Evolutionary conservation across 2,888 invertebrate species (phyloP).

Genomic region (Lasioglossum malachurum): DNA sequence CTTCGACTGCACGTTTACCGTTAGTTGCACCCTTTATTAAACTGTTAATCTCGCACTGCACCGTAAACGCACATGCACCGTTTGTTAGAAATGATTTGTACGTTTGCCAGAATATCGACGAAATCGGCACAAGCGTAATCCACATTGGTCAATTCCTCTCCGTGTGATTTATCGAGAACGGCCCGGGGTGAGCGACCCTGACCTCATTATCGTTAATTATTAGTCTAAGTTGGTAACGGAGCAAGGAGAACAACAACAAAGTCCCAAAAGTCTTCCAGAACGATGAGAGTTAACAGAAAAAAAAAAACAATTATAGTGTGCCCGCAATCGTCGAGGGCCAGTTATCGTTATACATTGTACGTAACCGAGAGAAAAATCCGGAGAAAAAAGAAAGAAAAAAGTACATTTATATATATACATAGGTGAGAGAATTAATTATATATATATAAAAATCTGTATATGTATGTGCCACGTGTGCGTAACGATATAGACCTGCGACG

Average conservation of each 20-base stretch:
- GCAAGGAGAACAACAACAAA: conserved; percentile 77
- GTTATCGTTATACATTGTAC: conserved; percentile 64
- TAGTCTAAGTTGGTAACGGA: conserved; percentile 71
- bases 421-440: conserved; percentile 43
- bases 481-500: conserved; percentile 42
- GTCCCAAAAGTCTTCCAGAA: conserved; percentile 82
- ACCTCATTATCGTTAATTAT: conserved; percentile 73
- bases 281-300: conserved; percentile 29
- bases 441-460: conserved; percentile 58
- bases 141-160: conserved; percentile 70
- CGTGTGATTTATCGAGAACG: conserved; percentile 63
- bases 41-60: not conserved
- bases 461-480: conserved; percentile 60
- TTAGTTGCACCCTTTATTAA: not conserved
- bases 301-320: conserved; percentile 25
- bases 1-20: not conserved
- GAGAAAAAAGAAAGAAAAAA: conserved; percentile 28
- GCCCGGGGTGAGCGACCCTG: conserved; percentile 43
- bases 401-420: conserved; percentile 65
- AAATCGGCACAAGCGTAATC: conserved; percentile 68
- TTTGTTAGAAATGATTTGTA: not conserved
- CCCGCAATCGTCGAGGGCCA: conserved; percentile 39
- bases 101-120: conserved; percentile 17
- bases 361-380: conserved; percentile 50
- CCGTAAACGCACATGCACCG: conserved; percentile 7